Evolutionary conservation across 2,888 invertebrate species (phyloP), one percentile per base, ranked within the genome.

Genomic region (Agonopterix arenella): DNA sequence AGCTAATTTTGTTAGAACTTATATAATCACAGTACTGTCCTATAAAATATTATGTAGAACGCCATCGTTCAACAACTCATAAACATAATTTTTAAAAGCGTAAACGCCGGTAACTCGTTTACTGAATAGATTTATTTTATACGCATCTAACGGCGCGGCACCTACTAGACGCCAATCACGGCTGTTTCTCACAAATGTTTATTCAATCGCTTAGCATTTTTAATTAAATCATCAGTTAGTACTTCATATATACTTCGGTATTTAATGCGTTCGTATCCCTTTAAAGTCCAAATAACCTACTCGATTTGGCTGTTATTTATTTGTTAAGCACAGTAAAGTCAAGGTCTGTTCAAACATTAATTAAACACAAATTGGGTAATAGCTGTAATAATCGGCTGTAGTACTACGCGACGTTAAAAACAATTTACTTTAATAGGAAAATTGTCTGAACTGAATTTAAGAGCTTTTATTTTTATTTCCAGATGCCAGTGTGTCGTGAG

Each of bases 401-500:
- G 70, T 70, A 75, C 73, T 68, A 70, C 60, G 57, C 49, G 56
- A 44, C 59, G 66, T 63, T 60, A 57, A 64, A 63, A 64, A 68
- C 73, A 69, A 73, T 76, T 76, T 63, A 61, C 58, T 66, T 68
- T 61, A 75, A 80, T 76, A 51, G 69, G 66, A 71, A 72, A 79
- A 81, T 77, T 73, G 76, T 56, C 51, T 49, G 52, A 58, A 54
- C 40, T 58, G 58, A 58, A 62, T 48, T 56, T 57, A 57, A 64
- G 66, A 64, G 59, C 56, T 58, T 53, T 63, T 64, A 62, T 70
- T 46, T 66, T 43, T 11, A 53, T 49, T 61, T 85, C 48, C 86
- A 89, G 89, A 88, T 86, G 79, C 16, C 43, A 80, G 73, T 92
- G 64, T 52, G 72, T 74, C 52, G 63, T 62, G 64, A 71, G 65